A percentile compares a stretch with the other conserved stretches of the same genome.
phyloP scores from a whole-genome alignment of 1,140 invertebrate species.

The Antheraea pernyi region DNA sequence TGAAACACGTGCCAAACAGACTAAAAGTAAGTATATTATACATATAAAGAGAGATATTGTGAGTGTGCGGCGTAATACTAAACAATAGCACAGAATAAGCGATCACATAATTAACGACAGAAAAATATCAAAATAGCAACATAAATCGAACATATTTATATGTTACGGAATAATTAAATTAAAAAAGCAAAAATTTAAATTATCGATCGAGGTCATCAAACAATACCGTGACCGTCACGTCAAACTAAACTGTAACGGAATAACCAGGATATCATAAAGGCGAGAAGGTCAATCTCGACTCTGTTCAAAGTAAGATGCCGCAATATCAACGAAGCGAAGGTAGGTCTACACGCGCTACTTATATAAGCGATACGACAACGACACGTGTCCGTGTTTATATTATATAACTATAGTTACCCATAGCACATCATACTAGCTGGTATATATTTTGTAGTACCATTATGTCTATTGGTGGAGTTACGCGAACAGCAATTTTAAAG shows the following conservation, averaged over 20 bases:
- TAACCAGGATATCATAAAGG: constrained; percentile 11
- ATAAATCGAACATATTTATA: too few relatives aligned
- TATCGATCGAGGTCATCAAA: too few relatives aligned
- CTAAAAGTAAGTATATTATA: too few relatives aligned
- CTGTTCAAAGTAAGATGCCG: constrained; percentile 2
- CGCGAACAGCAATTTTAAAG: too few relatives aligned
- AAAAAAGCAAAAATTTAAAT: too few relatives aligned
- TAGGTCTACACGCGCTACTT: constrained; percentile 30
- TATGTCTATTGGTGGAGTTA: not conserved
- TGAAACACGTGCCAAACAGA: too few relatives aligned
- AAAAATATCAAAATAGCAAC: too few relatives aligned
- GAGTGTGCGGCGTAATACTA: too few relatives aligned
- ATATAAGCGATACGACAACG: constrained; percentile 34
- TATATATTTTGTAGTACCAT: not conserved
- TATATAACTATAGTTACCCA: constrained; percentile 39
- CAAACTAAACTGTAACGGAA: not conserved
- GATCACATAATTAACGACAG: too few relatives aligned
- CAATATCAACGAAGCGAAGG: not conserved
- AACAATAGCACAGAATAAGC: too few relatives aligned
- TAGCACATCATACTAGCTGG: not conserved
- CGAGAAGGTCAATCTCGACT: constrained; percentile 13
- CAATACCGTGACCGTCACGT: not conserved
- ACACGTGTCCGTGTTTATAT: constrained; percentile 49
- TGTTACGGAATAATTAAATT: too few relatives aligned
- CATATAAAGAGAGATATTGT: too few relatives aligned